Conservation (phyloP, 2,888 invertebrate genomes). For the Diaprepes abbreviatus region DNA sequence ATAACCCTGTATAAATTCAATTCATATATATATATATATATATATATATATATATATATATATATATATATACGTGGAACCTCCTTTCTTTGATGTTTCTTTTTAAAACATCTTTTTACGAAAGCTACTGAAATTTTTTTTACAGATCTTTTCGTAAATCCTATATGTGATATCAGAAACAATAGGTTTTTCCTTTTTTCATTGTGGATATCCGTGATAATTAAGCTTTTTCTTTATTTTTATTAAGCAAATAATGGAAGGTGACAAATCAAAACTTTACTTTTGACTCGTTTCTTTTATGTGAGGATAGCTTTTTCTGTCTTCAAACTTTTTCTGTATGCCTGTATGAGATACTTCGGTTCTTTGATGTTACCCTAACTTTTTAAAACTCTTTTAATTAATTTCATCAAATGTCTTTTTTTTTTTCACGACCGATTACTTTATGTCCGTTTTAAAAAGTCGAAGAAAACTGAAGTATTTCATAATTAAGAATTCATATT, state of each 20-base stretch:
- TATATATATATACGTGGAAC: no score
- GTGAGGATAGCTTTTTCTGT: neutral
- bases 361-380: slow-evolving; percentile 20
- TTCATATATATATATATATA: no score
- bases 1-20: no score
- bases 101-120: no score
- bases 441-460: neutral
- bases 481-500: neutral
- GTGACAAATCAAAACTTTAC: slow-evolving; percentile 14
- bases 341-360: slow-evolving; percentile 11
- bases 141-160: no score
- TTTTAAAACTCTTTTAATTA: slow-evolving; percentile 26
- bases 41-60: no score
- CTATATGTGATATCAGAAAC: no score
- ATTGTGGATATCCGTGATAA: no score
- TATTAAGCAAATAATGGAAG: slow-evolving; percentile 6
- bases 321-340: slow-evolving; percentile 17
- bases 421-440: slow-evolving; percentile 13
- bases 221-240: no score
- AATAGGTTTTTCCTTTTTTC: no score
- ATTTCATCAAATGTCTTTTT: slow-evolving; percentile 23
- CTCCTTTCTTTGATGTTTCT: no score
- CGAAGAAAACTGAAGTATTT: neutral
- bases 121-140: no score
- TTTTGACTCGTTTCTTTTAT: slow-evolving; percentile 13